Evolutionary conservation across 30 jellyfish, hydroid and myxozoan species (phyloP).

Genomic region (Sanderia malayensis): DNA sequence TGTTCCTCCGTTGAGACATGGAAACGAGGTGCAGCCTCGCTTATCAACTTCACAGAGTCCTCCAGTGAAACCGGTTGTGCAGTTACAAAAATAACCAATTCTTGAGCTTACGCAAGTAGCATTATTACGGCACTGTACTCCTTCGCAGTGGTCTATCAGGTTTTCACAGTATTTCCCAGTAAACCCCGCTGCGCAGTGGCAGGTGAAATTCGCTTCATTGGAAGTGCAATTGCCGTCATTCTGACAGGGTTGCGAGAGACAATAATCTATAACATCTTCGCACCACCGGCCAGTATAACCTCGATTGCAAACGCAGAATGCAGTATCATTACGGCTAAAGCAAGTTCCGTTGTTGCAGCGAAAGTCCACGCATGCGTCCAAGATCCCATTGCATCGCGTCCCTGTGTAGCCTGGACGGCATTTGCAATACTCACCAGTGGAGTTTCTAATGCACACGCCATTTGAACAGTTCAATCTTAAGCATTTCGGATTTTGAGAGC

Average conservation of each 20-base stretch:
- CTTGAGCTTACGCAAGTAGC: slow-evolving; percentile 22
- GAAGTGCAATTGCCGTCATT: slow-evolving; percentile 53
- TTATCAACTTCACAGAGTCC: slow-evolving; percentile 30
- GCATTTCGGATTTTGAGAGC: slow-evolving; percentile 12
- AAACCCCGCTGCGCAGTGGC: slow-evolving; percentile 18
- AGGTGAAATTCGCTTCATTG: not conserved
- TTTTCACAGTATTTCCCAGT: slow-evolving; percentile 37
- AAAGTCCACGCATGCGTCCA: not conserved
- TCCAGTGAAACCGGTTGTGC: slow-evolving; percentile 51
- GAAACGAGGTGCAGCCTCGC: slow-evolving; percentile 63
- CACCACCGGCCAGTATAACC: slow-evolving; percentile 48
- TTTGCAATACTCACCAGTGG: slow-evolving; percentile 21
- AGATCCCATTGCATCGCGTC: not conserved
- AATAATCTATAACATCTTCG: not conserved
- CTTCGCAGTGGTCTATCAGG: slow-evolving; percentile 22
- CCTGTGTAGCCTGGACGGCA: slow-evolving; percentile 14
- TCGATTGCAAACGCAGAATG: slow-evolving; percentile 17
- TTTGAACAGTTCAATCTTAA: not conserved
- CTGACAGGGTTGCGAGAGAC: slow-evolving; percentile 25
- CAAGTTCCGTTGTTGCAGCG: slow-evolving; percentile 51
- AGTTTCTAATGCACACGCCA: slow-evolving; percentile 12
- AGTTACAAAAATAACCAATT: slow-evolving; percentile 23
- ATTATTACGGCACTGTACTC: slow-evolving; percentile 42
- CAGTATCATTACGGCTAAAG: not conserved
- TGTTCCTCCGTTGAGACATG: slow-evolving; percentile 42